Evolutionary conservation across 2,113 vertebrate genomes (phyloP).

Genomic region (Emydocephalus ijimae): DNA sequence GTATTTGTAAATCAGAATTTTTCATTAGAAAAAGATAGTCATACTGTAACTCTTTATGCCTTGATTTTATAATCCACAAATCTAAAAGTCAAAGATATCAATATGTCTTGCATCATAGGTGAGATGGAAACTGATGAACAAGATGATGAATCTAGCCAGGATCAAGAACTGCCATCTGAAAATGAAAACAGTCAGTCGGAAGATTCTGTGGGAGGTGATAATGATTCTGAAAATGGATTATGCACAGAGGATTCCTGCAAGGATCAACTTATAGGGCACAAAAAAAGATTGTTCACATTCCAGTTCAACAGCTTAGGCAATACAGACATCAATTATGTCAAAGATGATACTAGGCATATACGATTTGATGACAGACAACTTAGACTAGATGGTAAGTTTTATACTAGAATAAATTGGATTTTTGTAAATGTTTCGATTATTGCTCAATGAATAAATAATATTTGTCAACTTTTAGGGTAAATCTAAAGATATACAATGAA

Average conservation of each 20-base stretch:
- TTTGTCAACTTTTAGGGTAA: background rate
- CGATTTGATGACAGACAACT: slow-evolving; percentile 93
- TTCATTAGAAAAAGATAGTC: background rate
- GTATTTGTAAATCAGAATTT: too few relatives aligned
- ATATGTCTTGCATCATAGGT: slow-evolving; percentile 67
- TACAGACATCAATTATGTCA: slow-evolving; percentile 90
- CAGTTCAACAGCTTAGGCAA: slow-evolving; percentile 98
- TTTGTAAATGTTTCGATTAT: background rate
- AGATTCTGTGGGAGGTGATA: slow-evolving; percentile 94
- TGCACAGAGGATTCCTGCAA: slow-evolving; percentile 84
- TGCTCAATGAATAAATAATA: background rate
- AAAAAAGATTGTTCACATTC: slow-evolving; percentile 95
- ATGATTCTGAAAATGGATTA: slow-evolving; percentile 93
- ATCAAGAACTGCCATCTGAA: slow-evolving; percentile 96
- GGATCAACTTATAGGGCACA: slow-evolving; percentile 77
- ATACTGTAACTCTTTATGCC: background rate
- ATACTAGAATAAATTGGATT: slow-evolving; percentile 5
- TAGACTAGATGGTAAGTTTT: slow-evolving; percentile 86
- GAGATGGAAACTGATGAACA: slow-evolving; percentile 98
- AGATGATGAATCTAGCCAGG: slow-evolving; percentile 97
- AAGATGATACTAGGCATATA: slow-evolving; percentile 92
- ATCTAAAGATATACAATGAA: background rate
- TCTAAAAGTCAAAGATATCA: background rate
- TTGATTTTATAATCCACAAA: background rate
- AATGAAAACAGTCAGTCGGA: slow-evolving; percentile 97